Conservation (phyloP, 2,888 invertebrate genomes). For the Chaetogeoica ovagalla region DNA sequence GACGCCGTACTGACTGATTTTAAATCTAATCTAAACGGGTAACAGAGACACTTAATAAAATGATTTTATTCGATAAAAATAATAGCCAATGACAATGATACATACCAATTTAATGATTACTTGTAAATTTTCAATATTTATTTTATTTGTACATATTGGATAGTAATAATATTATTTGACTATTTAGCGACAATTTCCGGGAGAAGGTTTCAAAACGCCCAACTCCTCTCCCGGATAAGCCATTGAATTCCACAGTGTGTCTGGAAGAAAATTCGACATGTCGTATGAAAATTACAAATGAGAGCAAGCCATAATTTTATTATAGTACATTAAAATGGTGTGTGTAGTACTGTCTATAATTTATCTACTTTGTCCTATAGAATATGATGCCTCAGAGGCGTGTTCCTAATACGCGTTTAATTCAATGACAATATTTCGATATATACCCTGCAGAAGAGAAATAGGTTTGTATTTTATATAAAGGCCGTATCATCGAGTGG, state of each 20-base stretch:
- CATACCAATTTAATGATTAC: too few relatives aligned
- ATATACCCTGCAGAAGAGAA: not conserved
- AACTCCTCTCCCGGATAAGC: too few relatives aligned
- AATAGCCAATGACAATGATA: too few relatives aligned
- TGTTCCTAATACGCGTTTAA: not conserved
- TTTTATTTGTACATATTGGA: too few relatives aligned
- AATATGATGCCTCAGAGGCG: not conserved
- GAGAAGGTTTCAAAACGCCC: too few relatives aligned
- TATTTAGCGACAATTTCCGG: too few relatives aligned
- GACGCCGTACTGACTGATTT: too few relatives aligned
- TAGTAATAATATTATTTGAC: too few relatives aligned
- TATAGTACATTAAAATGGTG: not conserved
- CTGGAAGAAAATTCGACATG: constrained; percentile 3
- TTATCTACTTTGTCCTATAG: not conserved
- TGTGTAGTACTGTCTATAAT: not conserved
- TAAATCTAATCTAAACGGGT: too few relatives aligned
- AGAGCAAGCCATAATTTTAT: constrained; percentile 10
- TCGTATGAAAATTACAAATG: not conserved
- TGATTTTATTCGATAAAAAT: too few relatives aligned
- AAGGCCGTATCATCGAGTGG: not conserved
- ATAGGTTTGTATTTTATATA: not conserved
- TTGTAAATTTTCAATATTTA: too few relatives aligned
- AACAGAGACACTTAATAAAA: too few relatives aligned
- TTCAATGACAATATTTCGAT: constrained; percentile 10
- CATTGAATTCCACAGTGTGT: not conserved